Evolutionary conservation across 2,113 vertebrate species (phyloP).

Genomic region (Puffinus mauretanicus): DNA sequence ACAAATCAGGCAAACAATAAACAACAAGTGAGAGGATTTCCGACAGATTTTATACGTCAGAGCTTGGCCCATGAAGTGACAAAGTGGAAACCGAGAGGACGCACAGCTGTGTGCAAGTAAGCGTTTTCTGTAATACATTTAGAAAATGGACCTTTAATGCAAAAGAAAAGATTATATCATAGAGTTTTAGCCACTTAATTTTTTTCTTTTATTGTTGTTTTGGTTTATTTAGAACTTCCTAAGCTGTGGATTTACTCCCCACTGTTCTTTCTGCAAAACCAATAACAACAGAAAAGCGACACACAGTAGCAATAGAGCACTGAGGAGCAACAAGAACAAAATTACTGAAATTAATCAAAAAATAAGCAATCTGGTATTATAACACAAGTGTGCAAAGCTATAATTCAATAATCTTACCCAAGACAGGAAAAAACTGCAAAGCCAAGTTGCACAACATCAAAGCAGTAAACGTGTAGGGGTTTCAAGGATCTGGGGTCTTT

Average conservation of each 20-base stretch:
- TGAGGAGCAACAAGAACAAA: background rate
- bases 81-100: background rate
- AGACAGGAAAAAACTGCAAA: background rate
- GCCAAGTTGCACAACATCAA: background rate
- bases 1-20: background rate
- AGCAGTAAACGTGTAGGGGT: background rate
- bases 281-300: background rate
- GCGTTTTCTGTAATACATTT: background rate
- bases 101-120: background rate
- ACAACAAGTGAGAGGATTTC: background rate
- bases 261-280: background rate
- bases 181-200: background rate
- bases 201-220: background rate
- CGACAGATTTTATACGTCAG: background rate
- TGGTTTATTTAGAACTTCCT: background rate
- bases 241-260: background rate
- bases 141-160: background rate
- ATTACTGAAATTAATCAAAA: slow-evolving; percentile 29
- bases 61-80: background rate
- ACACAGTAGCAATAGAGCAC: background rate
- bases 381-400: background rate
- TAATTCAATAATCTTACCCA: background rate
- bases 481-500: background rate
- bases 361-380: background rate
- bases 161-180: background rate